Evolutionary conservation across 2,113 vertebrate genomes (phyloP), one percentile per base, ranked within the genome.

Genomic region (Melanocharis versteri): DNA sequence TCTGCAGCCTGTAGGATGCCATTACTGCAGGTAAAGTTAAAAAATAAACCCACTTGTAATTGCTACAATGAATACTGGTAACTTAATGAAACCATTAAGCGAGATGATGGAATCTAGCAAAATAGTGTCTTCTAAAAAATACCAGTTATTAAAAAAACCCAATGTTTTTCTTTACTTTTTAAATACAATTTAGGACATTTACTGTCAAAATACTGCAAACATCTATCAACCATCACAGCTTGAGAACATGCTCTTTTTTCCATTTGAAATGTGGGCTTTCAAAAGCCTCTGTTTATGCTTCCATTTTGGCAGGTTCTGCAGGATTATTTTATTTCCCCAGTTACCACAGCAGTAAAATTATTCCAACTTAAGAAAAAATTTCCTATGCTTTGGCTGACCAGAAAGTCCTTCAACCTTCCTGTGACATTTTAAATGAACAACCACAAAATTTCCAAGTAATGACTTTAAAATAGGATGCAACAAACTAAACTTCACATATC

Each of bases 281-380:
- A 88, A 95, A 95, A 88, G 54, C 35, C 44, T 47, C 62, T 70
- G 78, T 73, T 97, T 91, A 70, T 27, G 15, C 69, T 88, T 92
- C 58, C 39, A 73, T 71, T 87, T 86, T 83, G 72, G 66, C 90
- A 89, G 48, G 15, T 81, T 94, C 40, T 64, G 15, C 4, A 2
- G 71, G 85, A 83, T 83, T 94, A 76, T 77, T 95, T 72, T 85
- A 83, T 90, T 92, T 90, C 85, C 56, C 11, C 85, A 87, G 83
- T 60, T 90, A 73, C 44, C 23, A 33, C 44, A 83, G 50, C 22
- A 81, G 33, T 53, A 54, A 92, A 86, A 78, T 88, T 83, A 93
- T 70, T 93, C 72, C 60, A 95, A 68, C 26, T 70, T 65, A 47
- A 83, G 47, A 58, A 91, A 85, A 89, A 88, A 35, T 13, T 71